phyloP scores from a whole-genome alignment of 2,888 invertebrate genomes.

The Coenonympha arcania region DNA sequence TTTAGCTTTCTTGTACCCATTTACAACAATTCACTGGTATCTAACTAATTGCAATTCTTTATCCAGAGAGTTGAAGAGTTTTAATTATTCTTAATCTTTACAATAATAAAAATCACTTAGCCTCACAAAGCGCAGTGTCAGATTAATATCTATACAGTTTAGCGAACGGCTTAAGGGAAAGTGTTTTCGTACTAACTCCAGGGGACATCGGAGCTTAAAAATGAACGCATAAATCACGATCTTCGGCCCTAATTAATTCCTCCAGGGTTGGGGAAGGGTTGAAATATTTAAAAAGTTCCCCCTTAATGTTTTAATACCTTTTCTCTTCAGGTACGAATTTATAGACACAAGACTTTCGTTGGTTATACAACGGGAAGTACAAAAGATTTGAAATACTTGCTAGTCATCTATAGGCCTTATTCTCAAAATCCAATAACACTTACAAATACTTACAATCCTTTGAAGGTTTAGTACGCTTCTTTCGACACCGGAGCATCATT shows the following conservation, averaged over 20 bases:
- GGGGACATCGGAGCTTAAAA: slow-evolving; percentile 67
- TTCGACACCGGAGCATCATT: too few relatives aligned
- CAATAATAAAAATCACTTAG: slow-evolving; percentile 16
- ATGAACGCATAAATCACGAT: slow-evolving; percentile 73
- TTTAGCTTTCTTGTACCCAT: too few relatives aligned
- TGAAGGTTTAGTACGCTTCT: too few relatives aligned
- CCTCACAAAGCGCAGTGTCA: slow-evolving; percentile 12
- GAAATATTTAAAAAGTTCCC: slow-evolving; percentile 62
- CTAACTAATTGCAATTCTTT: too few relatives aligned
- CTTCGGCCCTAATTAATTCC: slow-evolving; percentile 74
- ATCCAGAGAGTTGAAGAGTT: too few relatives aligned
- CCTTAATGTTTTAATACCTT: slow-evolving; percentile 33
- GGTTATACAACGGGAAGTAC: too few relatives aligned
- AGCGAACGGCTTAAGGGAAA: slow-evolving; percentile 20
- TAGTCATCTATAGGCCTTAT: too few relatives aligned
- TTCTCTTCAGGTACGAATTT: slow-evolving; percentile 30
- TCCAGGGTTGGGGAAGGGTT: slow-evolving; percentile 52
- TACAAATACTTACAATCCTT: too few relatives aligned
- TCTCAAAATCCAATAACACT: too few relatives aligned
- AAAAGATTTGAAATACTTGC: too few relatives aligned
- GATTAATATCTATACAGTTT: slow-evolving; percentile 20
- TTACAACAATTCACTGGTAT: too few relatives aligned
- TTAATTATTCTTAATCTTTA: not conserved
- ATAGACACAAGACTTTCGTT: too few relatives aligned
- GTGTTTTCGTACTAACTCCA: slow-evolving; percentile 30